Percentiles rank a stretch among this genome's conserved stretches.
These are phyloP conservation scores for Ciona savignyi DNA, from an alignment of 23 tunicate species.

Conservation along the genomic window DNA sequence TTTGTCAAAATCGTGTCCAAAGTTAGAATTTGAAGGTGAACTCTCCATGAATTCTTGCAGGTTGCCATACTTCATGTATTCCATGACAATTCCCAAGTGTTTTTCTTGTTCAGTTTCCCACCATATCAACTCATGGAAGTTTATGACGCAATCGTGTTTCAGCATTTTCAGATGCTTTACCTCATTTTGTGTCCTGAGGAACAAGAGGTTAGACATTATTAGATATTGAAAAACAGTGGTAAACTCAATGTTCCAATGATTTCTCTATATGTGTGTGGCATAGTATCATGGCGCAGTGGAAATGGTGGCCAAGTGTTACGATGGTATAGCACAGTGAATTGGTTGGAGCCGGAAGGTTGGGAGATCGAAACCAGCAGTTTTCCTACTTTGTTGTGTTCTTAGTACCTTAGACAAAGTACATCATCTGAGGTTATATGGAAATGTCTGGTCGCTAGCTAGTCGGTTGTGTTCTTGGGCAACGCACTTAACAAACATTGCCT, in stretches of 20 bases:
- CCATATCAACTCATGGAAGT: not conserved
- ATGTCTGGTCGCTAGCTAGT: too few relatives aligned
- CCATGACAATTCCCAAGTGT: not conserved
- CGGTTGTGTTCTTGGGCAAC: too few relatives aligned
- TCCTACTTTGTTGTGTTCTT: too few relatives aligned
- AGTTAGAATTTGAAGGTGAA: not conserved
- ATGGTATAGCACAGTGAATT: too few relatives aligned
- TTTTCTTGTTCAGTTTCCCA: not conserved
- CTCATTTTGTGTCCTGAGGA: not conserved
- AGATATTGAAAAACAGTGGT: not conserved
- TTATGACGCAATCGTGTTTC: not conserved
- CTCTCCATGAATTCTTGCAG: not conserved
- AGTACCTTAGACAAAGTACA: too few relatives aligned
- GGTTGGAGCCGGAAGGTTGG: too few relatives aligned
- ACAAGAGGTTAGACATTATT: not conserved
- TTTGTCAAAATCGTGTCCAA: not conserved
- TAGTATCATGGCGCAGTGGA: not conserved
- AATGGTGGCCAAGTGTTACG: too few relatives aligned
- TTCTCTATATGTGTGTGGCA: not conserved
- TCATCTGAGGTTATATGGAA: too few relatives aligned
- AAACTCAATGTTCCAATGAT: too few relatives aligned
- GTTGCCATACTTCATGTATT: not conserved
- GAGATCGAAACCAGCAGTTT: too few relatives aligned
- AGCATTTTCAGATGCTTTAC: not conserved
- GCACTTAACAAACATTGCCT: too few relatives aligned